phyloP scores from a whole-genome alignment of 2,797 vertebrate species.

The Allobates femoralis region DNA sequence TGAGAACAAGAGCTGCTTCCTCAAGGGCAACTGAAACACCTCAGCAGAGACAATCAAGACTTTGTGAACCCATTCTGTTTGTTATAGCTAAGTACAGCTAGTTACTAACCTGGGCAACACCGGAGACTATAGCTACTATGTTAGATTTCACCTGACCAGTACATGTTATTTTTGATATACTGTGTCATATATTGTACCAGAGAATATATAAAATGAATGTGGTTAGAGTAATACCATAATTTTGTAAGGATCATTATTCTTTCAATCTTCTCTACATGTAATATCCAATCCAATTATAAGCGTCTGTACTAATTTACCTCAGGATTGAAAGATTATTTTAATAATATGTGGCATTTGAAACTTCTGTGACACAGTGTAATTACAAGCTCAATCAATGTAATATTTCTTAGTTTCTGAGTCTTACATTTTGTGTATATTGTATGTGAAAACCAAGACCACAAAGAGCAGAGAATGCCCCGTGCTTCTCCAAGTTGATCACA shows the following conservation, averaged over 20 bases:
- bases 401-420: conserved; percentile 2
- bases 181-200: neutral
- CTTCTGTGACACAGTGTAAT: conserved; percentile 36
- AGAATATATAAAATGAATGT: neutral
- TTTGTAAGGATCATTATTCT: neutral
- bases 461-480: neutral
- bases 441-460: conserved; percentile 9
- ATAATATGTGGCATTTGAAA: conserved; percentile 18
- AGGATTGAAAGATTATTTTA: conserved; percentile 48
- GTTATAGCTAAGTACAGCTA: no score
- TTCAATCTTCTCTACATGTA: conserved; percentile 8
- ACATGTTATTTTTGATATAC: neutral
- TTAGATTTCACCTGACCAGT: neutral
- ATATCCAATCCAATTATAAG: conserved; percentile 39
- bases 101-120: no score
- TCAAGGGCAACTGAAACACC: no score
- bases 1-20: no score
- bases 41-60: no score
- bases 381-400: conserved; percentile 38
- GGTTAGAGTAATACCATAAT: neutral
- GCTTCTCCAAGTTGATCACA: neutral
- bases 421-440: conserved; percentile 42
- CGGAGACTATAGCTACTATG: no score
- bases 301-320: conserved; percentile 37
- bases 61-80: no score